phyloP scores from a whole-genome alignment of 1,140 invertebrate genomes.

The Penaeus japonicus region DNA sequence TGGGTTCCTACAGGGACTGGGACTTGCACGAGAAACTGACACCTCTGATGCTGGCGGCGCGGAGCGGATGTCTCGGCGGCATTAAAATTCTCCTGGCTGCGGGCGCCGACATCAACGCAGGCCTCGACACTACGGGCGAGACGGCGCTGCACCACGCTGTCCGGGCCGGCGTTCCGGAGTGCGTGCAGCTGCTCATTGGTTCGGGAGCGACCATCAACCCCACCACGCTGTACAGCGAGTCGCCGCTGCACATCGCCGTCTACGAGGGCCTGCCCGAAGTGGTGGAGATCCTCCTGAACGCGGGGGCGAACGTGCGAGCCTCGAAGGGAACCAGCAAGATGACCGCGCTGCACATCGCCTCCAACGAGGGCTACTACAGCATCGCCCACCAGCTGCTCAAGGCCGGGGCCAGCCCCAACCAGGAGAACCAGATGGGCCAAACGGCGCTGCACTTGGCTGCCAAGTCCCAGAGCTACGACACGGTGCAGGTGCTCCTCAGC shows the following conservation, averaged over 20 bases:
- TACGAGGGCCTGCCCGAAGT: constrained; percentile 75
- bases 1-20: constrained; percentile 68
- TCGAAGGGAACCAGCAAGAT: constrained; percentile 73
- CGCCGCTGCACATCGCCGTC: constrained; percentile 82
- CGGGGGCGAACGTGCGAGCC: constrained; percentile 79
- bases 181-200: constrained; percentile 73
- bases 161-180: constrained; percentile 73
- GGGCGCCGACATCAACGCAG: constrained; percentile 77
- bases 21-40: constrained; percentile 74
- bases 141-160: constrained; percentile 82
- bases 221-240: constrained; percentile 79
- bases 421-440: constrained; percentile 78
- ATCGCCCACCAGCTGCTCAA: constrained; percentile 77
- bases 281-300: constrained; percentile 73
- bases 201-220: constrained; percentile 75
- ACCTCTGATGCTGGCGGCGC: constrained; percentile 80
- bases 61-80: constrained; percentile 71
- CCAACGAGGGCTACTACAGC: constrained; percentile 78
- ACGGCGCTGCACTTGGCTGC: constrained; percentile 81
- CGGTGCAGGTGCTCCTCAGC: constrained; percentile 77
- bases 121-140: constrained; percentile 73
- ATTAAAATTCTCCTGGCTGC: constrained; percentile 72
- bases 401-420: constrained; percentile 74
- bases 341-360: constrained; percentile 80
- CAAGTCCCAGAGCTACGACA: constrained; percentile 77